A percentile compares a stretch with the other conserved stretches of the same genome.
Conservation (phyloP, 37 sponge, comb jelly and placozoan species). For the Cliona cf. orientalis region DNA sequence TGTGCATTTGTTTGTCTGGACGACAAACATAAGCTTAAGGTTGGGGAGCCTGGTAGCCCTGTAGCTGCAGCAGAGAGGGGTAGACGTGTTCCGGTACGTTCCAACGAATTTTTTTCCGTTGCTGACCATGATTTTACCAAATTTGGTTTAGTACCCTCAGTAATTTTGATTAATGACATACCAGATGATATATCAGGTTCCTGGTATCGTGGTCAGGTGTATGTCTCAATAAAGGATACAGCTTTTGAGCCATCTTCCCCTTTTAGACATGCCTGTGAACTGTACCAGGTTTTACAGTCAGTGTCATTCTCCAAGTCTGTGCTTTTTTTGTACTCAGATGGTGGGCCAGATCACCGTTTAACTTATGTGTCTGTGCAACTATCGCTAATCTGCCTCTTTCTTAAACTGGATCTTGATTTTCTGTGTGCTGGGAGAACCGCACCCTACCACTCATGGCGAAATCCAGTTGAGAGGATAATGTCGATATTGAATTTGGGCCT, state of each 20-base stretch:
- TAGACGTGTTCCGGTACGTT: constrained; percentile 24
- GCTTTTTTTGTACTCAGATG: constrained; percentile 55
- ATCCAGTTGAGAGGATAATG: constrained; percentile 58
- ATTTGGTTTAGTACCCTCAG: constrained; percentile 17
- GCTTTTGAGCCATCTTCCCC: constrained; percentile 52
- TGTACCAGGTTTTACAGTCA: not conserved
- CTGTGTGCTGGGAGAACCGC: constrained; percentile 54
- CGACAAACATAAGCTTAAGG: constrained; percentile 28
- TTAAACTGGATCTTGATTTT: constrained; percentile 56
- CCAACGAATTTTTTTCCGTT: constrained; percentile 22
- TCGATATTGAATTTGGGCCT: constrained; percentile 57
- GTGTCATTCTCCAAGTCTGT: constrained; percentile 5
- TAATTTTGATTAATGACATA: constrained; percentile 10
- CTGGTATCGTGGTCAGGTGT: constrained; percentile 44
- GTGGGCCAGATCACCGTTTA: constrained; percentile 63
- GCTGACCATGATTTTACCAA: constrained; percentile 29
- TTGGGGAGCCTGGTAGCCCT: constrained; percentile 31
- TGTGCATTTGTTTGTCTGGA: constrained; percentile 33
- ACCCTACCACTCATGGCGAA: constrained; percentile 60
- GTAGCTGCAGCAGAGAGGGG: constrained; percentile 63
- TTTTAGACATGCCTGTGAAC: constrained; percentile 36
- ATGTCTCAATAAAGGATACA: constrained; percentile 21
- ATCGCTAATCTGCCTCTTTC: constrained; percentile 42
- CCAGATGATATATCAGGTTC: constrained; percentile 20
- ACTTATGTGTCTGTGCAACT: constrained; percentile 61